phyloP scores from a whole-genome alignment of 2,113 vertebrate genomes.

The Plectropomus leopardus region DNA sequence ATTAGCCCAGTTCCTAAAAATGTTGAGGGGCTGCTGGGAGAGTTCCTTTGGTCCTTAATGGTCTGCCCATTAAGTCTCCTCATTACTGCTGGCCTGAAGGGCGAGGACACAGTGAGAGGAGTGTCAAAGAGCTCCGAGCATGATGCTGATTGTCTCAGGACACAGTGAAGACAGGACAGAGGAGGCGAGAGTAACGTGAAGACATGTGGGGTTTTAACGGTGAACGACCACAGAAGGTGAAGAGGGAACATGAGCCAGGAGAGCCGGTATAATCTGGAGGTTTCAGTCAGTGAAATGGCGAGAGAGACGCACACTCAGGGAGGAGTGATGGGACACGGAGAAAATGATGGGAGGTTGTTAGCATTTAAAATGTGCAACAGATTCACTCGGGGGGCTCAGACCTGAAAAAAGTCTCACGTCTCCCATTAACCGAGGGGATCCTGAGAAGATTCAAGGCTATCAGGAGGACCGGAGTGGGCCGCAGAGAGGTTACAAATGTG shows the following conservation, averaged over 20 bases:
- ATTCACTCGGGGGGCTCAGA: not conserved
- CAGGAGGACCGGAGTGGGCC: not conserved
- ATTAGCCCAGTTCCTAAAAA: not conserved
- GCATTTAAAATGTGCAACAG: slow-evolving; percentile 19
- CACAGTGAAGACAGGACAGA: not conserved
- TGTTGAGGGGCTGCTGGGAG: not conserved
- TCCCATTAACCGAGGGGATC: slow-evolving; percentile 8
- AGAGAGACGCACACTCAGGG: not conserved
- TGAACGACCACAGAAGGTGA: not conserved
- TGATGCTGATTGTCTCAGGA: slow-evolving; percentile 32
- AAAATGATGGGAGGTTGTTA: slow-evolving; percentile 11
- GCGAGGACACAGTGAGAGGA: not conserved
- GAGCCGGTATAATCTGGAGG: slow-evolving; percentile 13
- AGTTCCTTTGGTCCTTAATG: not conserved
- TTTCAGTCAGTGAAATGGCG: not conserved
- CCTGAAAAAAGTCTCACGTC: not conserved
- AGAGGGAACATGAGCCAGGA: slow-evolving; percentile 37
- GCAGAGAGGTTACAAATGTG: not conserved
- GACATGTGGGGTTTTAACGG: slow-evolving; percentile 36
- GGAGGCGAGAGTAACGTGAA: not conserved
- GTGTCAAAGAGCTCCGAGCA: slow-evolving; percentile 16
- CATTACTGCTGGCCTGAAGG: slow-evolving; percentile 9
- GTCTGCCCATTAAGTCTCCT: slow-evolving; percentile 17
- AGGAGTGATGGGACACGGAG: not conserved
- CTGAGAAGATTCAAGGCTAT: not conserved